Percentiles rank a stretch among this genome's conserved stretches.
Evolutionary conservation across 2,113 vertebrate genomes (phyloP).

Genomic region (Trichechus manatus): DNA sequence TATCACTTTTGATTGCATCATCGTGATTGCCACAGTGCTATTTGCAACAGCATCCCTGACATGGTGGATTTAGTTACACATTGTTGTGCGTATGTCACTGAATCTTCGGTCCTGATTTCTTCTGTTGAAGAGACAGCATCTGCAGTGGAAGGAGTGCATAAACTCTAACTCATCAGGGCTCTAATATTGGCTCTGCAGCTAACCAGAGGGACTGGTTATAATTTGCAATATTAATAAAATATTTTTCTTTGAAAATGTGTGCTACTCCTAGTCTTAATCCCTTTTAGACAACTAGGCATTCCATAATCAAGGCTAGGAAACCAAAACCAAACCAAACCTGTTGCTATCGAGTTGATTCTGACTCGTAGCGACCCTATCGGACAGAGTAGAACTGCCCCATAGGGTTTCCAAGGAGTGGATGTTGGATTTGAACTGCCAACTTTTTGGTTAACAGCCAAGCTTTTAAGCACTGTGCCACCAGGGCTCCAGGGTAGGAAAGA

Average conservation of each 20-base stretch:
- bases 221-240: neutral
- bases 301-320: no score
- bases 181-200: neutral
- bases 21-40: neutral
- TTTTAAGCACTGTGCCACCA: no score
- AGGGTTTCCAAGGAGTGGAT: no score
- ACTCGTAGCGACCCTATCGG: no score
- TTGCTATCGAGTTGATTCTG: no score
- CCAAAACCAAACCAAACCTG: no score
- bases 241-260: neutral
- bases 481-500: neutral
- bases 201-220: neutral
- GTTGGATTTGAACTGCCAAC: no score
- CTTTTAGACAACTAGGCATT: neutral
- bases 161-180: neutral
- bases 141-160: neutral
- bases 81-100: neutral
- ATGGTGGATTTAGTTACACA: neutral
- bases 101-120: neutral
- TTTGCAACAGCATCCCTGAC: neutral
- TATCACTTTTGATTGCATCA: neutral
- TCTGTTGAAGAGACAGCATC: neutral
- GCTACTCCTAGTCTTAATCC: neutral
- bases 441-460: no score
- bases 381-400: no score